Percentiles rank a stretch among this genome's conserved stretches.
Evolutionary conservation across 2,888 invertebrate species (phyloP).

Genomic region (Tenthredo mesomela): DNA sequence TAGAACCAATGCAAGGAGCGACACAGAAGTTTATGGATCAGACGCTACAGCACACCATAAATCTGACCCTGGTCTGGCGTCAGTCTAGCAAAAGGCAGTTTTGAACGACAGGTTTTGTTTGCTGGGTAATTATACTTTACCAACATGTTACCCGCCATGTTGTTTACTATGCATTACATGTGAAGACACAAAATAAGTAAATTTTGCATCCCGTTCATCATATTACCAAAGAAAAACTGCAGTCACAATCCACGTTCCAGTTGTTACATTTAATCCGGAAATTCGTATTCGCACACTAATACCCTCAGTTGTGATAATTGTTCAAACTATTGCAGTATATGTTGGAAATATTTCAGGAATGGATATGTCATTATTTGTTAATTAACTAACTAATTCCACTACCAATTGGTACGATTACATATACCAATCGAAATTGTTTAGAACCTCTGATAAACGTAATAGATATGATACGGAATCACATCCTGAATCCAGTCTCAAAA

Average conservation of each 20-base stretch:
- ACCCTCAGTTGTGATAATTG: not conserved
- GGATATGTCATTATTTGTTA: constrained; percentile 30
- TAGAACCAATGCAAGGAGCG: no score
- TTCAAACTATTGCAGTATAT: no score
- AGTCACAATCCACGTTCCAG: not conserved
- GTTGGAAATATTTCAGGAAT: constrained; percentile 15
- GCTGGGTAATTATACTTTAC: constrained; percentile 10
- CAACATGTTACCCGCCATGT: not conserved
- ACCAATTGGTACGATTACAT: not conserved
- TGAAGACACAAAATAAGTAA: not conserved
- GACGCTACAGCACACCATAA: no score
- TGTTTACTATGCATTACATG: not conserved
- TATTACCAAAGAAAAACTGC: not conserved
- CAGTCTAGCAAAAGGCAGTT: no score
- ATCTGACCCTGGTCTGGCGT: no score
- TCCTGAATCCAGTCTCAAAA: not conserved
- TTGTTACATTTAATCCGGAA: not conserved
- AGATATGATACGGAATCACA: not conserved
- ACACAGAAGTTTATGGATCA: no score
- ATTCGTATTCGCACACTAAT: not conserved
- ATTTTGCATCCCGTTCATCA: not conserved
- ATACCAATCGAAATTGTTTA: constrained; percentile 20
- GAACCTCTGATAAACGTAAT: constrained; percentile 5
- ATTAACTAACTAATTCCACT: constrained; percentile 2
- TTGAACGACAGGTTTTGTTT: no score